Percentiles rank a stretch among this genome's conserved stretches.
These are phyloP conservation scores for Tenebrosternarchus preto DNA, from an alignment of 2,113 vertebrate species.

Conservation along the genomic window DNA sequence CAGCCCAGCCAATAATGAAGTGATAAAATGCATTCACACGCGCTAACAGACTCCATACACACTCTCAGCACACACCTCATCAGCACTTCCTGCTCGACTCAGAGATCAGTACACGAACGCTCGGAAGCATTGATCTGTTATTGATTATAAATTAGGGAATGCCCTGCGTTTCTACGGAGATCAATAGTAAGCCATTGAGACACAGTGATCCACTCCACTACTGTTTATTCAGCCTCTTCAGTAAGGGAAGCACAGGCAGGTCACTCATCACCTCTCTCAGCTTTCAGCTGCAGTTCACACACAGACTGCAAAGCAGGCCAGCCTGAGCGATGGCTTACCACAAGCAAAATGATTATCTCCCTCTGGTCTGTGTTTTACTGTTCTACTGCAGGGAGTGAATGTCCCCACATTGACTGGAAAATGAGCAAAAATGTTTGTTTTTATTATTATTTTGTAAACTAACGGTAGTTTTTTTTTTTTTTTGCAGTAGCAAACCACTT, in stretches of 20 bases:
- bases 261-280: constrained; percentile 25
- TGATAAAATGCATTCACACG: constrained; percentile 58
- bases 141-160: constrained; percentile 78
- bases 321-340: background rate
- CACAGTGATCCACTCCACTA: constrained; percentile 58
- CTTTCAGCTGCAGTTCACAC: background rate
- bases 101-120: constrained; percentile 61
- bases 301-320: background rate
- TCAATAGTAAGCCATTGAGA: constrained; percentile 67
- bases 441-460: no score
- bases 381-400: background rate
- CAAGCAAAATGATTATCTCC: background rate
- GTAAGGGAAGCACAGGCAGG: constrained; percentile 25
- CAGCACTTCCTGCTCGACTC: constrained; percentile 64
- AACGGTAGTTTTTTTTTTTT: no score
- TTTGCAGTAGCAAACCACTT: no score
- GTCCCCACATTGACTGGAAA: background rate
- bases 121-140: constrained; percentile 69
- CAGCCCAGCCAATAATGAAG: constrained; percentile 55
- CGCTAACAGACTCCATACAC: constrained; percentile 58
- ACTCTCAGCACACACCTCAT: constrained; percentile 60
- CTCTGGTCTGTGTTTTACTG: background rate
- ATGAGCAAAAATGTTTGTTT: background rate
- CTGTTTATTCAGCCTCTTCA: constrained; percentile 42
- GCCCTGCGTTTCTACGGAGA: constrained; percentile 69